Evolutionary conservation across 2,113 vertebrate genomes (phyloP).

Genomic region (Prolemur simus): DNA sequence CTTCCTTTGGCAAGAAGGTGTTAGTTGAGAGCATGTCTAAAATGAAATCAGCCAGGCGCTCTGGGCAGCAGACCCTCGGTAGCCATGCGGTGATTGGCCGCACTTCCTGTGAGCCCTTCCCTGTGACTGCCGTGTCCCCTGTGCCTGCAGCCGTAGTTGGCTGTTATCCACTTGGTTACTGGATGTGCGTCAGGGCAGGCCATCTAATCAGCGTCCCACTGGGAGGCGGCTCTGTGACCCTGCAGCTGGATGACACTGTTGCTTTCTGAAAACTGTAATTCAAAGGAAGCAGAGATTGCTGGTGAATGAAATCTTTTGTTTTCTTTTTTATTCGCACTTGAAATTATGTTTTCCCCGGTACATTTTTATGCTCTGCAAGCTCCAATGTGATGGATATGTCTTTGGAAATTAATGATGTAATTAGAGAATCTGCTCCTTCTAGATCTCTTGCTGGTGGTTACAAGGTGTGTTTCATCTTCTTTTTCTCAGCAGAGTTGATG

Average conservation of each 20-base stretch:
- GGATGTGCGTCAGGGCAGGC: neutral
- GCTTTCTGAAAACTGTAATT: neutral
- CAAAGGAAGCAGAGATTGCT: neutral
- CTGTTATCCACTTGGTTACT: neutral
- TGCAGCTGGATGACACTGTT: neutral
- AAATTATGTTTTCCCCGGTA: neutral
- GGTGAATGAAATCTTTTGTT: neutral
- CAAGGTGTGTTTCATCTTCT: neutral
- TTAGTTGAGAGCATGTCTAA: neutral
- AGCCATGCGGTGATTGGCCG: neutral
- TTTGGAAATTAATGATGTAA: constrained; percentile 2
- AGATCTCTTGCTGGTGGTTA: neutral
- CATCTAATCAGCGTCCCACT: neutral
- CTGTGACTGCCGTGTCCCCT: accelerated
- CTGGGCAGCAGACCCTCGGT: accelerated
- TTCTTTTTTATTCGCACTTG: neutral
- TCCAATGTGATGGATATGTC: neutral
- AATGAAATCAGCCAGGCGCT: neutral
- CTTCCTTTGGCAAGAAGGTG: constrained; percentile 1
- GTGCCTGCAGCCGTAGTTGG: neutral
- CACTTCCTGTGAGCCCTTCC: neutral
- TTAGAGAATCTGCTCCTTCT: neutral
- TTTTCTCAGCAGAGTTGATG: neutral
- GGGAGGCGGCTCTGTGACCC: neutral
- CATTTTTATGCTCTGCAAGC: neutral